Base-by-base conservation (phyloP, 2,888 invertebrate species). In the Diarsia dahlii region DNA sequence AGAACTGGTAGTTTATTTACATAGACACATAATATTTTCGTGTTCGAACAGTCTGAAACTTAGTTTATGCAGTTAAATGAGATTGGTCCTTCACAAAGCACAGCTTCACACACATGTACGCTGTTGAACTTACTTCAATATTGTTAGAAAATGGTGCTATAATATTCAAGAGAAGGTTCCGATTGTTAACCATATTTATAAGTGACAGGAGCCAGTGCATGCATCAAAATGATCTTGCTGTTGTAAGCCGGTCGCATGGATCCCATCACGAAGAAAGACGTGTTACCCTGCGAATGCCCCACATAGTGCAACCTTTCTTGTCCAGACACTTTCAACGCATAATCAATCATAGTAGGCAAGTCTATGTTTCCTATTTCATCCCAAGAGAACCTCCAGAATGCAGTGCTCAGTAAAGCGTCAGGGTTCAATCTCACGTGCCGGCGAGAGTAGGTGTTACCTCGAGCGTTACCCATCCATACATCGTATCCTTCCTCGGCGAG, bases 351-450 rank as follows among this genome's bases (percentile, higher is more conserved):
- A 0, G 98, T 97, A 0, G 99, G 98, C 52, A 99, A 90, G 93
- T 99, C 99, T 81, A 96, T 97, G 73, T 97, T 93, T 0, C 98
- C 98, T 91, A 99, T 98, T 91, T 99, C 98, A 91, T 99, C 98
- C 97, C 98, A 99, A 76, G 98, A 98, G 90, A 97, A 98, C 68
- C 97, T 91, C 98, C 98, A 98, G 91, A 97, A 98, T 23, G 93
- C 90, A 3, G 91, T 88, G 78, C 96, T 95, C 0, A 93, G 76
- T 56, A 92, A 48, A 6, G 90, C 88, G 20, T 92, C 91, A 0
- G 97, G 95, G 76, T 96, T 92, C 90, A 96, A 86, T 0, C 91
- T 91, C 0, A 90, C 86, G 88, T 98, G 98, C 10, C 91, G 94
- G 20, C 97, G 95, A 3, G 97, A 97, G 90, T 98, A 98, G 50